Evolutionary conservation across 2,797 vertebrate genomes (phyloP), one percentile per base, ranked within the genome.

Genomic region (Lepilemur septentrionalis): DNA sequence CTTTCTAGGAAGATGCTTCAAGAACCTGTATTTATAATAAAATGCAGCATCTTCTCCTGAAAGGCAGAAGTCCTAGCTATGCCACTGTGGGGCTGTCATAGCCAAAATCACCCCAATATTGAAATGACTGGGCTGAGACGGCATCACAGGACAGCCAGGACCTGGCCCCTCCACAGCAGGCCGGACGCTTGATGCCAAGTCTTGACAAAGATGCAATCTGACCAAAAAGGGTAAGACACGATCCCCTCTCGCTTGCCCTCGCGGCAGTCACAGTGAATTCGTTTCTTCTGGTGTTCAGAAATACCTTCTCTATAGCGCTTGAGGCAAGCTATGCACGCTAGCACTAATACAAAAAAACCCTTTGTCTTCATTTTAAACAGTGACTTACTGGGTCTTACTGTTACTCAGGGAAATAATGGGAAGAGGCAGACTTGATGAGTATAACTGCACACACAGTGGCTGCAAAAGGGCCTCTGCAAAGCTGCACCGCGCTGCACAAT

Each of bases 331-430:
- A 83, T 72, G 85, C 91, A 89, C 30, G 86, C 69, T 69, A 59
- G 89, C 61, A 43, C 48, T 41, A 43, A 73, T 63, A 78, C 32
- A 75, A 78, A 65, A 55, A 79, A 67, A 46, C 57, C 43, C 43
- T 86, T 73, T 73, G 82, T 59, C 91, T 95, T 94, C 41, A n/a
- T 94, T 81, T 90, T 57, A 88, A 18, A 67, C 23, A 57, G 52
- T 28, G 15, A 92, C 57, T 97, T 94, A 93, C 7, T 80, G 41
- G 43, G 18, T 75, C 65, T 63, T 90, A 82, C 72, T 35, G 69
- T 32, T 91, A 78, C 50, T 69, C 43, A 28, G 70, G 55, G 85
- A 93, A 89, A 78, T 70, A 35, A 69, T 46, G 14, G 93, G 35
- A 82, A 81, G 48, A 70, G 52, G 65, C 8, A 18, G 35, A 63